phyloP scores from a whole-genome alignment of 2,113 vertebrate genomes.

The Petroica traversi region DNA sequence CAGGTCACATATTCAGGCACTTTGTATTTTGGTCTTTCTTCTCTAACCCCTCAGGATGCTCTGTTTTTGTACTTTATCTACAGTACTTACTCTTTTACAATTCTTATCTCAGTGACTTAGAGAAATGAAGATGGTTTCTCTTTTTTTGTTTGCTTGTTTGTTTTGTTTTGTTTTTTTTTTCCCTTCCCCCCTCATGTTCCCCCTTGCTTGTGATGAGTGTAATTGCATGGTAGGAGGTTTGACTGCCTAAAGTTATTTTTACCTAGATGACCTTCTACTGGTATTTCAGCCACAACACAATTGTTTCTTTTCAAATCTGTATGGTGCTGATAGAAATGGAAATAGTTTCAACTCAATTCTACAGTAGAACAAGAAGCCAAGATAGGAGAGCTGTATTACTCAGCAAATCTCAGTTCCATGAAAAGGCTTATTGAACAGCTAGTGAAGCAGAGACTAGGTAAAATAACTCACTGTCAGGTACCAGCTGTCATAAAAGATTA shows the following conservation, averaged over 20 bases:
- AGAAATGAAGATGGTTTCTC: not conserved
- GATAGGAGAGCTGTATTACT: conserved; percentile 52
- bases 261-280: conserved; percentile 20
- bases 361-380: conserved; percentile 22
- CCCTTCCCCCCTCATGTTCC: rapidly evolving
- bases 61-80: not conserved
- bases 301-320: conserved; percentile 52
- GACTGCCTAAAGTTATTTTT: conserved; percentile 16
- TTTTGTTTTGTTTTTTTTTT: not conserved
- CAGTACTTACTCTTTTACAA: not conserved
- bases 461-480: conserved; percentile 74
- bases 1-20: not conserved
- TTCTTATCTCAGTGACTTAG: not conserved
- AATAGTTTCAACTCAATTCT: conserved; percentile 56
- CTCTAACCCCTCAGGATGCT: not conserved
- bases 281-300: not conserved
- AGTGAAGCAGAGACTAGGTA: conserved; percentile 65
- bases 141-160: too few relatives aligned
- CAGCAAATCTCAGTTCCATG: conserved; percentile 58
- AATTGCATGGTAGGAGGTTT: not conserved
- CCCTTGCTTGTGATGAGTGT: not conserved
- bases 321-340: conserved; percentile 27
- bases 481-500: conserved; percentile 77
- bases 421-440: conserved; percentile 67
- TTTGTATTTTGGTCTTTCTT: not conserved